A percentile compares a stretch with the other conserved stretches of the same genome.
These are phyloP conservation scores for Cynaeus angustus DNA, from an alignment of 2,888 invertebrate species.

Conservation along the genomic window DNA sequence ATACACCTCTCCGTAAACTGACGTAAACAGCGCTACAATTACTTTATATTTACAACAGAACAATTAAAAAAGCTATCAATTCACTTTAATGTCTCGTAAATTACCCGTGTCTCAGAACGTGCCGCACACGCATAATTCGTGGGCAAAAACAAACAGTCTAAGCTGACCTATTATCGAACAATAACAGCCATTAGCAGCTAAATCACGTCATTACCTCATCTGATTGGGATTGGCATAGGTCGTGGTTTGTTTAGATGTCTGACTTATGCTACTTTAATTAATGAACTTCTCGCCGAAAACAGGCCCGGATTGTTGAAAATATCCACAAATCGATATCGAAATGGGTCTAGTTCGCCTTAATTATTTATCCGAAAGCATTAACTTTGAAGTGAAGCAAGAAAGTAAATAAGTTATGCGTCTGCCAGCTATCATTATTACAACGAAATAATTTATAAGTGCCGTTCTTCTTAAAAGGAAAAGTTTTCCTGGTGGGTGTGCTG, in stretches of 20 bases:
- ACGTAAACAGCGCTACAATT: conserved; percentile 11
- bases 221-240: conserved; percentile 26
- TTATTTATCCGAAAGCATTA: conserved; percentile 17
- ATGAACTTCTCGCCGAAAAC: too few relatives aligned
- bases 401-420: conserved; percentile 30
- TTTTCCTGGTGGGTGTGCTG: conserved; percentile 36
- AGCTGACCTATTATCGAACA: conserved; percentile 23
- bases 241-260: conserved; percentile 36
- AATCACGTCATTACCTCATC: conserved; percentile 19
- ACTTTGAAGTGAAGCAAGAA: conserved; percentile 17
- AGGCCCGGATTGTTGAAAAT: neutral
- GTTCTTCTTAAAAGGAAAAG: conserved; percentile 40
- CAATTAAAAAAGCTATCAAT: conserved; percentile 4
- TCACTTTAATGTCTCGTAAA: neutral
- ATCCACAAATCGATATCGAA: neutral
- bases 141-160: conserved; percentile 15
- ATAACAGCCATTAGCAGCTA: conserved; percentile 23
- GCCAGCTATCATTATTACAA: conserved; percentile 20
- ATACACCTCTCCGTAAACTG: neutral
- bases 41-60: conserved; percentile 4
- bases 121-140: neutral
- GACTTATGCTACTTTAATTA: conserved; percentile 19
- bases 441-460: conserved; percentile 27
- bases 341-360: conserved; percentile 4
- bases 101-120: neutral